Base-by-base conservation (phyloP, 2,797 vertebrate genomes). In the Anisognathus igniventris region DNA sequence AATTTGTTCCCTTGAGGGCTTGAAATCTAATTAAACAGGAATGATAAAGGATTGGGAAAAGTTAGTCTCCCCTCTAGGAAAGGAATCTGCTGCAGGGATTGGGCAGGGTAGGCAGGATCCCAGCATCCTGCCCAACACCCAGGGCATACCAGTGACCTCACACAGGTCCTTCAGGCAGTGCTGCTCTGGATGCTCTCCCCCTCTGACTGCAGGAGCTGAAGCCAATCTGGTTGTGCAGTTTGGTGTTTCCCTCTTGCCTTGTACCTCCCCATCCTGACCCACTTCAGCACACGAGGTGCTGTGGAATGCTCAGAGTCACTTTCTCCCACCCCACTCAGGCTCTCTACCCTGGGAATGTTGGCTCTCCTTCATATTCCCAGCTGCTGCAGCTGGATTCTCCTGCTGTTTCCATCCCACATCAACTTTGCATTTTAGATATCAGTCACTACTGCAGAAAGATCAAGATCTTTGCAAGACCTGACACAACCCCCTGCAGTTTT, bases 101-200 rank as follows among this genome's bases (percentile, higher is more conserved):
- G 13, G 4, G 8, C 53, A 78, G 31, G 44, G 30, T 51, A 3
- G 25, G 8, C 24, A 64, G 70, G 51, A 6, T 20, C 33, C 10
- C 25, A 14, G 67, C 2, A 10, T 20, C 20, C 67, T 75, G 61
- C 48, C 35, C 62, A 28, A 2, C 47, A 56, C 1, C 28, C 15
- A 15, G 3, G 39, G 8, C 10, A 2, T 8, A 7, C 22, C 15
- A 14, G 3, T n/a, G 27, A 5, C 28, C 21, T 17, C 40, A 7
- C 42, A 5, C 40, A 25, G 68, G 4, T 6, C 25, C 22, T 20
- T 16, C 14, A 33, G 71, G 64, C 47, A 5, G 0, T 4, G 40
- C 5, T 56, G 53, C 14, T 33, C 56, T 50, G 25, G 7, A 27
- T 18, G n/a, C 24, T 60, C 44, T 39, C 27, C 35, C 50, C 20